phyloP scores from a whole-genome alignment of 2,113 vertebrate genomes.

The Hippocampus comes region DNA sequence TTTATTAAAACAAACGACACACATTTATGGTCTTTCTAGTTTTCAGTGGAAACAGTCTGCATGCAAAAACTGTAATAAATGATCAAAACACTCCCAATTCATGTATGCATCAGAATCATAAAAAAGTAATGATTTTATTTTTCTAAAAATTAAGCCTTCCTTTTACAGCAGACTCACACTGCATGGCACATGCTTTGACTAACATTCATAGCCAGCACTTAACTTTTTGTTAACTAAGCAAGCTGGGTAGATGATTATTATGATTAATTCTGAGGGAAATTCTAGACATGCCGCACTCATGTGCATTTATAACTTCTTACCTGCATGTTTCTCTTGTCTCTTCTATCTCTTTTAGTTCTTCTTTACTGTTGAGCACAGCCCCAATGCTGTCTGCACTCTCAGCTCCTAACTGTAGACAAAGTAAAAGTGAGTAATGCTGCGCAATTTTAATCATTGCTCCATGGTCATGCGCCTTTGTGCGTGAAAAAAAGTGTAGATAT shows the following conservation, averaged over 20 bases:
- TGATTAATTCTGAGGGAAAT: not conserved
- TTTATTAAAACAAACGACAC: no score
- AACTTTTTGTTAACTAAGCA: no score
- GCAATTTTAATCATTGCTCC: not conserved
- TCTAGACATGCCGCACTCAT: not conserved
- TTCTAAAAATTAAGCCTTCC: no score
- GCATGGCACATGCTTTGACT: no score
- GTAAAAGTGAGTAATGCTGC: not conserved
- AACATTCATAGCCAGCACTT: no score
- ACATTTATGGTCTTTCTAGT: no score
- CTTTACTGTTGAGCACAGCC: slow-evolving; percentile 91
- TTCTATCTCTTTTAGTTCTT: slow-evolving; percentile 93
- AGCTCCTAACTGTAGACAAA: slow-evolving; percentile 81
- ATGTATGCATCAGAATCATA: no score
- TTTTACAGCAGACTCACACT: no score
- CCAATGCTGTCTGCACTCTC: slow-evolving; percentile 94
- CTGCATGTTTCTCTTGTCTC: slow-evolving; percentile 89
- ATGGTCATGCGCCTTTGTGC: not conserved
- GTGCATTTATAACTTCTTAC: slow-evolving; percentile 53
- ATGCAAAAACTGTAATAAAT: no score
- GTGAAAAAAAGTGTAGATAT: not conserved
- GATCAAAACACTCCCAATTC: no score
- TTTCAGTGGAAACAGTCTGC: no score
- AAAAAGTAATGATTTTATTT: no score
- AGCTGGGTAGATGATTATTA: not conserved